phyloP scores from a whole-genome alignment of 2,888 invertebrate species.

The Esperia sulphurella region DNA sequence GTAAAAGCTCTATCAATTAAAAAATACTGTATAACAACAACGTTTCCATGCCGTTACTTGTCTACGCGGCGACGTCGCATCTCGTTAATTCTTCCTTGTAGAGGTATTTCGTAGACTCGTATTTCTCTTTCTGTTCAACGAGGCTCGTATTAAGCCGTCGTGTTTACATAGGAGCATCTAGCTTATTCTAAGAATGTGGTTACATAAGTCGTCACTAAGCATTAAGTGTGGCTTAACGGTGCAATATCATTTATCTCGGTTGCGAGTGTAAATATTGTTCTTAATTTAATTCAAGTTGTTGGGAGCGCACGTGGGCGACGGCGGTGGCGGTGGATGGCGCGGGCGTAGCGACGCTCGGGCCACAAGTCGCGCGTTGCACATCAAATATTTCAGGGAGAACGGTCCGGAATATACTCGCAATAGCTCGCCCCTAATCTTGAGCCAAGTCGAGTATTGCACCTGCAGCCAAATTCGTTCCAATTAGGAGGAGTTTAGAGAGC shows the following conservation, averaged over 20 bases:
- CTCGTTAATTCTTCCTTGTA: conserved; percentile 41
- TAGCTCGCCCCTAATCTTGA: conserved; percentile 75
- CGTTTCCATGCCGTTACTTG: conserved; percentile 32
- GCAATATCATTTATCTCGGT: conserved; percentile 73
- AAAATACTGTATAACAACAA: conserved; percentile 34
- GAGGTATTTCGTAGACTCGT: conserved; percentile 26
- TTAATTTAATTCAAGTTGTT: conserved; percentile 75
- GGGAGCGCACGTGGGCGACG: conserved; percentile 55
- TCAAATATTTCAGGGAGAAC: conserved; percentile 72
- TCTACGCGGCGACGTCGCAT: conserved; percentile 32
- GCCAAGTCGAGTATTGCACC: conserved; percentile 76
- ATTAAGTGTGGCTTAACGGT: conserved; percentile 66
- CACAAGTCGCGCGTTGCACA: conserved; percentile 67
- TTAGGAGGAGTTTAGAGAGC: conserved; percentile 75
- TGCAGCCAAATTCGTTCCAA: conserved; percentile 79
- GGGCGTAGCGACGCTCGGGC: conserved; percentile 33
- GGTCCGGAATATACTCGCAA: conserved; percentile 66
- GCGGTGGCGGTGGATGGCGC: conserved; percentile 26
- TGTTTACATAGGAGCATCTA: conserved; percentile 32
- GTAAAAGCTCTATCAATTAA: conserved; percentile 55
- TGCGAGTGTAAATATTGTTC: conserved; percentile 75
- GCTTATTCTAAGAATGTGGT: conserved; percentile 63
- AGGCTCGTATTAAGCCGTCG: conserved; percentile 33
- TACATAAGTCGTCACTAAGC: conserved; percentile 66
- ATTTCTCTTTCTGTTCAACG: conserved; percentile 33